Base-by-base conservation (phyloP, 2,797 vertebrate species). In the Allobates femoralis region DNA sequence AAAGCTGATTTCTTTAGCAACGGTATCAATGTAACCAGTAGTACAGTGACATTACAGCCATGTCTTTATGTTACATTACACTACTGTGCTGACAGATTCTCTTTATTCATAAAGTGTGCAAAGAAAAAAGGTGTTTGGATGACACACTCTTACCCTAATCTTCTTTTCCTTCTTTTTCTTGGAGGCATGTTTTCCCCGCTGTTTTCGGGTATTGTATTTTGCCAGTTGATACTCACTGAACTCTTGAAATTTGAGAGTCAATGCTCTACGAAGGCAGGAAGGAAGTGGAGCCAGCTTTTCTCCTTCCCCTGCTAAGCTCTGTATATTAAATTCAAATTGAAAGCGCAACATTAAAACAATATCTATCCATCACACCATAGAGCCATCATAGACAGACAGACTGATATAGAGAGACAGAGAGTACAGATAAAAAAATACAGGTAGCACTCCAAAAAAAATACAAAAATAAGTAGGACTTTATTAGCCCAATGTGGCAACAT, bases 201-300 rank as follows among this genome's bases (percentile, higher is more conserved):
- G 96, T 87, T 94, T 96, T 69, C 95, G 94, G 0, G 94, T 95
- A 90, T 97, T 97, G 92, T 98, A 98, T 83, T 98, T 98, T 55
- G 96, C 96, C 91, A 98, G 91, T 82, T 98, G 97, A 90, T 97
- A 97, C 90, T 96, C 96, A 41, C 87, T 95, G 90, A 98, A 98
- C 91, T 97, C 92, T 89, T 95, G 94, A 91, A 98, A 98, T 90
- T 96, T 97, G 88, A 97, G 95, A 0, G 86, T 88, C 92, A 98
- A 93, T 0, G 93, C 95, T 82, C 95, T 95, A 81, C 97, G 96
- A 88, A 98, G 93, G 80, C 97, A 96, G 80, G 92, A 91, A 0
- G 97, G 97, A 89, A 97, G 90, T 1, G 93, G 78, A 0, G 71
- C 89, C 53, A 90, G 26, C 34, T 79, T 87, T 3, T 84, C 46